Evolutionary conservation across 2,113 vertebrate species (phyloP).

Genomic region (Orcinus orca): DNA sequence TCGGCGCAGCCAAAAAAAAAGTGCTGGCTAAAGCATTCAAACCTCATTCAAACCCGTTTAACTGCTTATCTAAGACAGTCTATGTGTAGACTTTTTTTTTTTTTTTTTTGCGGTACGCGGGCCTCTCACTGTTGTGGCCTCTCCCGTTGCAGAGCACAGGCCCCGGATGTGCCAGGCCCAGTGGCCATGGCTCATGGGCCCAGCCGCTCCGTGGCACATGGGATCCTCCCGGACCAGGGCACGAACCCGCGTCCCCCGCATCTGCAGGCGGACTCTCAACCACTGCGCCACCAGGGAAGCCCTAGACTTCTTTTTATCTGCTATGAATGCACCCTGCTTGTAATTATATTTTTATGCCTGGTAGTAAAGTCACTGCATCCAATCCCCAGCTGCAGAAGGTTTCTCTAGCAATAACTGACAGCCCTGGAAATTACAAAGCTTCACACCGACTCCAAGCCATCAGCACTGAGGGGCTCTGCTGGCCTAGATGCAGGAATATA

Average conservation of each 20-base stretch:
- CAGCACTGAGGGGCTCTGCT: neutral
- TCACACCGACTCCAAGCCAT: neutral
- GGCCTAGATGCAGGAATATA: neutral
- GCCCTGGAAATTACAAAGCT: neutral
- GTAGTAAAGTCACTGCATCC: neutral
- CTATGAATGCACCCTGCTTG: neutral
- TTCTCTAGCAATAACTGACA: neutral
- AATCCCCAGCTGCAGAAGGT: neutral
- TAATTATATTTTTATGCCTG: neutral
- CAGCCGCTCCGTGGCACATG: too few species aligned
- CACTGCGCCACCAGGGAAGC: too few species aligned
- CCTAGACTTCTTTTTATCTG: neutral
- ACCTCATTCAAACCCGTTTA: slow-evolving; percentile 27
- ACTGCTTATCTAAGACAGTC: neutral
- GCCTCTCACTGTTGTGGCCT: too few species aligned
- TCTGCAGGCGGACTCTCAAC: too few species aligned
- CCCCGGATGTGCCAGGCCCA: too few species aligned
- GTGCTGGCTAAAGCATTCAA: neutral
- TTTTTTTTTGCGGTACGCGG: too few species aligned
- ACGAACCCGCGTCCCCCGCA: too few species aligned
- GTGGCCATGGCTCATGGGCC: too few species aligned
- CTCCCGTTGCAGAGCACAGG: too few species aligned
- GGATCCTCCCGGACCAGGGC: too few species aligned
- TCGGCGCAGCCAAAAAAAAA: neutral
- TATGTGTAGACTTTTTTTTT: neutral